Percentiles rank a stretch among this genome's conserved stretches.
Evolutionary conservation across 2,797 vertebrate genomes (phyloP).

Genomic region (Tokudaia tokunoshimensis): DNA sequence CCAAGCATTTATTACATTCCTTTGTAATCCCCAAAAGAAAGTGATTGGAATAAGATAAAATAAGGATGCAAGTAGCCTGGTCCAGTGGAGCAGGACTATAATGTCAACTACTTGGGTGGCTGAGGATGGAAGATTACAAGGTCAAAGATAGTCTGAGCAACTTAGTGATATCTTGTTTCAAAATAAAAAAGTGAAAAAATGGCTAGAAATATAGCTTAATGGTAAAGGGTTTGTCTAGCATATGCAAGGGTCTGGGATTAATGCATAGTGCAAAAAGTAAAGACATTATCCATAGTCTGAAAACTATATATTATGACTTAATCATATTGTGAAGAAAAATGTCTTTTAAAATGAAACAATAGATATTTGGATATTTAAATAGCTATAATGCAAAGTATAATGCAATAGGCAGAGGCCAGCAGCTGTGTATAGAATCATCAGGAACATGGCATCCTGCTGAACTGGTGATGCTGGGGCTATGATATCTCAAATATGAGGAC

Average conservation of each 20-base stretch:
- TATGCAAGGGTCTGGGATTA: not conserved
- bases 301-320: conserved; percentile 1
- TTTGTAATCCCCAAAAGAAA: conserved; percentile 38
- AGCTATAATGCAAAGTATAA: conserved; percentile 16
- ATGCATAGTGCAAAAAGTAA: not conserved
- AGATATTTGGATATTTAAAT: conserved; percentile 44
- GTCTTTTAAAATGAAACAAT: conserved; percentile 34
- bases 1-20: conserved; percentile 12
- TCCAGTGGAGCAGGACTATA: not conserved
- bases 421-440: not conserved
- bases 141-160: not conserved
- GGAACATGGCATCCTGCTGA: not conserved
- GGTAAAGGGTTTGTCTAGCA: not conserved
- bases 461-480: not conserved
- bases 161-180: not conserved
- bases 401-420: not conserved
- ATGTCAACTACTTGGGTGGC: not conserved
- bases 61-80: not conserved
- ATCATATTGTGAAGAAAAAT: conserved; percentile 31
- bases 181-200: not conserved
- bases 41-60: conserved; percentile 12
- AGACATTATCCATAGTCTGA: not conserved
- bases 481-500: not conserved
- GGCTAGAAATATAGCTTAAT: not conserved
- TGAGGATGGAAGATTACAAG: not conserved